Percentiles rank a stretch among this genome's conserved stretches.
Conservation (phyloP, 2,113 vertebrate genomes). For the Sylvia atricapilla region DNA sequence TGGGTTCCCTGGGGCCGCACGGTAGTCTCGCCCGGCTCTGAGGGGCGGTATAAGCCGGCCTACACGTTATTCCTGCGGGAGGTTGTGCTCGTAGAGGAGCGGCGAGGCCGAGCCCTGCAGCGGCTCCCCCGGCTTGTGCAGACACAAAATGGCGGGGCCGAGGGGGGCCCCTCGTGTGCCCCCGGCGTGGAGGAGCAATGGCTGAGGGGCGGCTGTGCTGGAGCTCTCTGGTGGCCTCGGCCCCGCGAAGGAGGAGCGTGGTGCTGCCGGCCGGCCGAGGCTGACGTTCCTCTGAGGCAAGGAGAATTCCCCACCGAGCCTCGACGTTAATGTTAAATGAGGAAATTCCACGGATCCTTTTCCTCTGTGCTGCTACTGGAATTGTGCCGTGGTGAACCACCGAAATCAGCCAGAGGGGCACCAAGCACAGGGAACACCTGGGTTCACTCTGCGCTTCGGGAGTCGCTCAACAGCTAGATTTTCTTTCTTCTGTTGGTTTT, state of each 20-base stretch:
- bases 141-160: constrained; percentile 45
- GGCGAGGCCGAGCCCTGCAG: neutral
- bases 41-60: accelerated
- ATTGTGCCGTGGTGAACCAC: accelerated
- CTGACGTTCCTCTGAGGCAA: neutral
- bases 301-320: neutral
- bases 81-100: too few species aligned
- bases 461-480: accelerated
- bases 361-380: neutral
- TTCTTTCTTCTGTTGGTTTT: neutral
- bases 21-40: accelerated
- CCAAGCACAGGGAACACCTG: accelerated
- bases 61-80: accelerated
- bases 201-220: neutral
- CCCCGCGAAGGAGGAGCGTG: accelerated
- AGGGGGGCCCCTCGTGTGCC: neutral
- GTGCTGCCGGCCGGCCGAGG: accelerated
- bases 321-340: neutral
- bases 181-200: accelerated
- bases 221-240: neutral
- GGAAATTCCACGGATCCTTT: neutral
- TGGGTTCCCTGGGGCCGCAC: accelerated
- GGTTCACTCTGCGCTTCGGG: accelerated
- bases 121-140: neutral
- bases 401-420: neutral